A percentile compares a stretch with the other conserved stretches of the same genome.
Evolutionary conservation across 2,797 vertebrate genomes (phyloP).

Genomic region (Enteromius mattozi): DNA sequence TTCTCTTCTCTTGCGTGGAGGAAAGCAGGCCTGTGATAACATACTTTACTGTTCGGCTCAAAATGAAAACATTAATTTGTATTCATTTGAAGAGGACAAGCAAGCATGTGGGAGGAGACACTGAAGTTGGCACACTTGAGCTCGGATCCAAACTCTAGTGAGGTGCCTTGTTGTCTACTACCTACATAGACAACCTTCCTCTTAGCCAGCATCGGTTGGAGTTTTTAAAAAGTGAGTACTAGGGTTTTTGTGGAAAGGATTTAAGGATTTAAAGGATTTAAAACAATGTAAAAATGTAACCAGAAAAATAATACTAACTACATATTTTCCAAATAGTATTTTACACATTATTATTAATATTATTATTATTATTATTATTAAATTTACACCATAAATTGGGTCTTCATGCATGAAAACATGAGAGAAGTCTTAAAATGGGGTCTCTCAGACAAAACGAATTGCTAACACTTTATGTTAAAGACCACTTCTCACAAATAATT

Average conservation of each 20-base stretch:
- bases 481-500: too few species aligned
- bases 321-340: too few species aligned
- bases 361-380: too few species aligned
- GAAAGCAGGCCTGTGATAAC: constrained; percentile 73
- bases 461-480: too few species aligned
- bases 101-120: constrained; percentile 59
- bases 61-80: constrained; percentile 82
- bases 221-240: background rate
- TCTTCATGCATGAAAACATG: too few species aligned
- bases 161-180: background rate
- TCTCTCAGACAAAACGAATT: too few species aligned
- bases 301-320: too few species aligned
- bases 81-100: constrained; percentile 73
- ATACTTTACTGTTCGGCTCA: constrained; percentile 77
- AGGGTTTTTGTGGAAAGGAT: background rate
- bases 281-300: background rate
- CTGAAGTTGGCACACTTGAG: constrained; percentile 35
- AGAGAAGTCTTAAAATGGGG: too few species aligned
- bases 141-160: background rate
- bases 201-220: background rate
- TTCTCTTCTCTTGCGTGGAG: constrained; percentile 69
- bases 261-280: background rate
- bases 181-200: too few species aligned
- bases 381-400: too few species aligned
- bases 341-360: too few species aligned